phyloP scores from a whole-genome alignment of 1,140 invertebrate genomes.

The Drosophila nikananu region DNA sequence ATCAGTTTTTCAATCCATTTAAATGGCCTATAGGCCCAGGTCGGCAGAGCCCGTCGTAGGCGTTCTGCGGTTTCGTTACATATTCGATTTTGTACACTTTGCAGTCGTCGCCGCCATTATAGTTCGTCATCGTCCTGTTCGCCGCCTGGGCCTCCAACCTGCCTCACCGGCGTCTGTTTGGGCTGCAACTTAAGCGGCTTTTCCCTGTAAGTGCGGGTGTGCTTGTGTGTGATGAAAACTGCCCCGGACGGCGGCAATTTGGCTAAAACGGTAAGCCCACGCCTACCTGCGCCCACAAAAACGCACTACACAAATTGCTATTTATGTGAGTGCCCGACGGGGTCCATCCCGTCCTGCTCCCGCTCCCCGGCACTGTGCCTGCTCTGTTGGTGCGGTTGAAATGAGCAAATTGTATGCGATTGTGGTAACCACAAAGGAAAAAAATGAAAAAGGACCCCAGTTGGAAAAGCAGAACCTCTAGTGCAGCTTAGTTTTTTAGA shows the following conservation, averaged over 20 bases:
- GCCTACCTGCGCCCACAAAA: conserved; percentile 77
- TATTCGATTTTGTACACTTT: conserved; percentile 80
- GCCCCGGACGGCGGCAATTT: conserved; percentile 78
- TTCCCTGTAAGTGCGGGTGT: conserved; percentile 41
- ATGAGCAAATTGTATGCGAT: conserved; percentile 82
- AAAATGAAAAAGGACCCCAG: conserved; percentile 41
- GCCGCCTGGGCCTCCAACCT: conserved; percentile 2
- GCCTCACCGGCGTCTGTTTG: conserved; percentile 26
- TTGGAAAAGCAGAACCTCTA: conserved; percentile 36
- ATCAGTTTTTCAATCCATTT: conserved; percentile 63
- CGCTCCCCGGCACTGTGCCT: conserved; percentile 6
- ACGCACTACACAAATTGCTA: conserved; percentile 82
- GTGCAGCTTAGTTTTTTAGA: conserved; percentile 34
- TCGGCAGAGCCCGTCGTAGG: conserved; percentile 55
- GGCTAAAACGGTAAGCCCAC: conserved; percentile 79
- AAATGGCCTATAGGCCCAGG: conserved; percentile 52
- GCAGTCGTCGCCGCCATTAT: conserved; percentile 49
- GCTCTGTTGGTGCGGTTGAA: conserved; percentile 69
- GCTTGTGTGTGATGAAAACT: conserved; percentile 50
- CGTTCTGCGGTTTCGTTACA: conserved; percentile 75
- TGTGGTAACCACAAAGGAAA: conserved; percentile 59
- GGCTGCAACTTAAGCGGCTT: conserved; percentile 77
- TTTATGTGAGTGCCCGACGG: conserved; percentile 73
- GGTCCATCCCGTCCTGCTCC: conserved; percentile 4
- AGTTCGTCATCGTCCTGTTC: conserved; percentile 35